These are phyloP conservation scores for Andrena dorsata DNA, from an alignment of 2,888 invertebrate species.

Conservation along the genomic window DNA sequence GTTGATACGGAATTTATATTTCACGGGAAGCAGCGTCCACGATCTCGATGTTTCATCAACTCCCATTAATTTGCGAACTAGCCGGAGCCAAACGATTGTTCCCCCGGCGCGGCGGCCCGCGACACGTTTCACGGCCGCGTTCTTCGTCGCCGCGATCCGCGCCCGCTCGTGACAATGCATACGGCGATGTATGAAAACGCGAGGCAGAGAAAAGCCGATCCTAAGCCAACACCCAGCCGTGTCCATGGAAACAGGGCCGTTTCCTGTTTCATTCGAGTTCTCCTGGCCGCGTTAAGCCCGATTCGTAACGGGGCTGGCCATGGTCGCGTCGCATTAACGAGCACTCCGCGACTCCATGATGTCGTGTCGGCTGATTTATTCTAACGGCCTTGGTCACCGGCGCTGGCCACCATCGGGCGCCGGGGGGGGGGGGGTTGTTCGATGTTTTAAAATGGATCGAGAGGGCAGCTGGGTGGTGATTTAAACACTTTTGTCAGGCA, in stretches of 20 bases:
- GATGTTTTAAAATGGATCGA: not conserved
- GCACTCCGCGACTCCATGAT: not conserved
- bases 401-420: not conserved
- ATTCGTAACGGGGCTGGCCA: constrained; percentile 15
- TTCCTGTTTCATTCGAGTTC: constrained; percentile 31
- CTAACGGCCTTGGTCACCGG: not conserved
- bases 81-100: constrained; percentile 35
- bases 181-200: constrained; percentile 54
- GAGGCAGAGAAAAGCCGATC: constrained; percentile 49
- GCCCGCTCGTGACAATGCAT: constrained; percentile 44
- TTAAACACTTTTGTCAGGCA: too few relatives aligned
- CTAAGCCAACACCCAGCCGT: constrained; percentile 54
- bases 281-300: constrained; percentile 32
- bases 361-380: constrained; percentile 15
- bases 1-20: constrained; percentile 57
- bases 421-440: not conserved
- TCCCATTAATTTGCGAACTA: constrained; percentile 42
- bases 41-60: constrained; percentile 46
- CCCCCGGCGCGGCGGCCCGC: not conserved
- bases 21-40: constrained; percentile 30
- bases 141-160: not conserved
- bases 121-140: not conserved
- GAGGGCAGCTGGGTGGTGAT: too few relatives aligned
- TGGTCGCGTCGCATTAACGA: constrained; percentile 27
- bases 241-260: constrained; percentile 59